phyloP scores from a whole-genome alignment of 2,113 vertebrate genomes.

The Lepisosteus osseus region DNA sequence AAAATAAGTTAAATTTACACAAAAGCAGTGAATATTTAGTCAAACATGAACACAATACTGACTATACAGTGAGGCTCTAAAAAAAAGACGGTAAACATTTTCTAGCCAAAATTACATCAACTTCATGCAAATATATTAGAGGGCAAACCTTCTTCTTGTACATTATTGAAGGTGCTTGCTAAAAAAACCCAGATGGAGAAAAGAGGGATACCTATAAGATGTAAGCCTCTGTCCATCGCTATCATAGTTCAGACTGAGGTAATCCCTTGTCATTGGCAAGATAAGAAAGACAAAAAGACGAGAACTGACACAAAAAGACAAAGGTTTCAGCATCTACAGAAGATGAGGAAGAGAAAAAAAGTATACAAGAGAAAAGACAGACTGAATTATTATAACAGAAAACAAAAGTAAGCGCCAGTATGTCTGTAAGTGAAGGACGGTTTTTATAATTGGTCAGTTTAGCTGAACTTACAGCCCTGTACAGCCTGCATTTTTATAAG shows the following conservation, averaged over 20 bases:
- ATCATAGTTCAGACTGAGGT: not conserved
- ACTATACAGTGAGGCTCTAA: too few species aligned
- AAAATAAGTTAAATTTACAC: too few species aligned
- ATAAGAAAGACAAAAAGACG: not conserved
- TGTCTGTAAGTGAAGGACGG: too few species aligned
- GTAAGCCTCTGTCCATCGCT: not conserved
- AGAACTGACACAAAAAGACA: not conserved
- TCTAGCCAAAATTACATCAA: too few species aligned
- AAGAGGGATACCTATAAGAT: slow-evolving; percentile 3
- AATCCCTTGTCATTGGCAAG: not conserved
- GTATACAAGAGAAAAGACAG: not conserved
- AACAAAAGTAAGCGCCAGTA: not conserved
- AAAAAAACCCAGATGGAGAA: not conserved
- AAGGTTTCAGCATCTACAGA: not conserved
- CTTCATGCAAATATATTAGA: too few species aligned
- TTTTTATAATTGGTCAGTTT: too few species aligned
- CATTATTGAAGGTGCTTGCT: not conserved
- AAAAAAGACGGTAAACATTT: too few species aligned
- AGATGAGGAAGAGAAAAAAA: not conserved
- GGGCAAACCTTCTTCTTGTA: too few species aligned
- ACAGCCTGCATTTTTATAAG: too few species aligned
- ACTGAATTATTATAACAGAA: not conserved
- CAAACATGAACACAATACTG: too few species aligned
- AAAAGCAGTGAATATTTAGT: too few species aligned
- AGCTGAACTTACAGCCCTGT: too few species aligned